Conservation (phyloP, 2,113 vertebrate species). For the Trachemys scripta region DNA sequence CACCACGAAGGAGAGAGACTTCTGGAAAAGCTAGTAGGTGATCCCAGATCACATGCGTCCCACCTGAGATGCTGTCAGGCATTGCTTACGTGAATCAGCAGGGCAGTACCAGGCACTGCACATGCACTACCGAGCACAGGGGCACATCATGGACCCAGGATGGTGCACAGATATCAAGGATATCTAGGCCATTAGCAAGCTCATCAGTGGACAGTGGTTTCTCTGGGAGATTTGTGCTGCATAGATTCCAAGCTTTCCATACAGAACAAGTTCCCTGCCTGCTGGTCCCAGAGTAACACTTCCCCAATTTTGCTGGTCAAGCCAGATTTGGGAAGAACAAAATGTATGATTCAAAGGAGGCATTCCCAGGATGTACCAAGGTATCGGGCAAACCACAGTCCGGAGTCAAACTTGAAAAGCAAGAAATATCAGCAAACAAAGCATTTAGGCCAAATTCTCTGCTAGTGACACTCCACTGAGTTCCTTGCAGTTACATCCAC, state of each 20-base stretch:
- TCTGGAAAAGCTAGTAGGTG: not conserved
- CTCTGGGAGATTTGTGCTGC: not conserved
- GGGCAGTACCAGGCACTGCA: not conserved
- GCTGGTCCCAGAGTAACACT: not conserved
- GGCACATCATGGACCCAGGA: not conserved
- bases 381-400: no score
- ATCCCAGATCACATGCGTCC: not conserved
- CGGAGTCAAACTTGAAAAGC: not conserved
- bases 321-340: not conserved
- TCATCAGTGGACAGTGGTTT: accelerated
- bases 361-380: not conserved
- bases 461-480: not conserved
- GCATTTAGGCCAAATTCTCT: not conserved
- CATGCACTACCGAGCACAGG: not conserved
- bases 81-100: not conserved
- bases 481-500: not conserved
- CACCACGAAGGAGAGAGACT: not conserved
- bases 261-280: not conserved
- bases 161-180: not conserved
- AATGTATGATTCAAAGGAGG: not conserved
- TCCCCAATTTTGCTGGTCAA: not conserved
- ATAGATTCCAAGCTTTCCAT: not conserved
- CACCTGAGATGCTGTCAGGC: not conserved
- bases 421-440: not conserved
- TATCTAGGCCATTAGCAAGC: not conserved